Conservation (phyloP, 2,113 vertebrate genomes). For the Pygoscelis adeliae region DNA sequence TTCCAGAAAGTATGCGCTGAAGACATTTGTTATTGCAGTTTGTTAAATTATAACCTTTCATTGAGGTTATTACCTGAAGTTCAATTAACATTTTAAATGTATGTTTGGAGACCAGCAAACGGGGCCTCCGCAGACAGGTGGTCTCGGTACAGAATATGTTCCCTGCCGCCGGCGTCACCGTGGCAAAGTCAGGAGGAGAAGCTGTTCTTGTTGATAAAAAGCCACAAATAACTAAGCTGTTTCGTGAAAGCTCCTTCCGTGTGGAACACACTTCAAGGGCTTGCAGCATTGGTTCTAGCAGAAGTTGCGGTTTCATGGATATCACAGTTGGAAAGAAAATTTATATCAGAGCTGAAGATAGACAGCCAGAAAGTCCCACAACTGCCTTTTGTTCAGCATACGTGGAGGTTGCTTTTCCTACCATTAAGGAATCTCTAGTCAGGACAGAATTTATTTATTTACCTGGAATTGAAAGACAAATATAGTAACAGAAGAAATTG, state of each 20-base stretch:
- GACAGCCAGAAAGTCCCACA: neutral
- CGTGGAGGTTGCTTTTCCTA: neutral
- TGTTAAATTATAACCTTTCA: constrained; percentile 66
- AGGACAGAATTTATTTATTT: neutral
- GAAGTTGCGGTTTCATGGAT: neutral
- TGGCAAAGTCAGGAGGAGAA: constrained; percentile 10
- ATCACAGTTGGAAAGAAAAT: neutral
- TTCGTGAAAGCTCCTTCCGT: neutral
- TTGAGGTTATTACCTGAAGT: constrained; percentile 33
- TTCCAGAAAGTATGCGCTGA: neutral
- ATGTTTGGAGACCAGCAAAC: neutral
- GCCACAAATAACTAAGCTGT: neutral
- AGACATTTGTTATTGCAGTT: constrained; percentile 38
- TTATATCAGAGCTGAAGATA: neutral
- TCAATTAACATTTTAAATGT: constrained; percentile 62
- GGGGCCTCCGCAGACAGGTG: neutral
- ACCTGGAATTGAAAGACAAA: neutral
- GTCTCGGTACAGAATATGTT: neutral
- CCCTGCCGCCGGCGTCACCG: neutral
- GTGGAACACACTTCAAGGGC: neutral
- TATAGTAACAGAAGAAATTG: neutral
- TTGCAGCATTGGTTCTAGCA: constrained; percentile 20
- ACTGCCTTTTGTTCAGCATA: neutral
- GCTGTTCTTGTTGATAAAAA: constrained; percentile 24
- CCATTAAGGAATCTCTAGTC: neutral